These are phyloP conservation scores for Galagoides demidoff DNA, from an alignment of 2,797 vertebrate species.

Conservation along the genomic window DNA sequence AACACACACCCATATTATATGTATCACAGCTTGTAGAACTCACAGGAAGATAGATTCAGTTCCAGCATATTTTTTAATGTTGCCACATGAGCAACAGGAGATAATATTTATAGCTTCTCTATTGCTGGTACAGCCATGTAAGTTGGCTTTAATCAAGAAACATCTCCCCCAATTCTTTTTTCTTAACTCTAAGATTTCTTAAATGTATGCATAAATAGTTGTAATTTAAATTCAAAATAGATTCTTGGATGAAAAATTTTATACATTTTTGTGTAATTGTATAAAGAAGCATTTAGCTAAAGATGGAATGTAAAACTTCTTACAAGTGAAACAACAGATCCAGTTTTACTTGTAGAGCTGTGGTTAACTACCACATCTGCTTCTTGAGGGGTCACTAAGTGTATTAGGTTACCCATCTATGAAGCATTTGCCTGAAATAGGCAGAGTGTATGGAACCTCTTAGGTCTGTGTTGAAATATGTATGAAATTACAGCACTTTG, in stretches of 20 bases:
- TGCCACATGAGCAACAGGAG: constrained; percentile 33
- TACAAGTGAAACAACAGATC: constrained; percentile 21
- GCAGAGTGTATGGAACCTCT: constrained; percentile 57
- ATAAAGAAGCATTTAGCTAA: constrained; percentile 46
- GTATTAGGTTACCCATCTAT: constrained; percentile 47
- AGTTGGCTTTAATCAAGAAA: constrained; percentile 59
- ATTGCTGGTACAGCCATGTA: not conserved
- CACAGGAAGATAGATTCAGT: constrained; percentile 41
- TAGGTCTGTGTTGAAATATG: constrained; percentile 71
- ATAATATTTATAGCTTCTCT: constrained; percentile 64
- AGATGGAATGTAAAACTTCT: constrained; percentile 51
- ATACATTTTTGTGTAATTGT: constrained; percentile 26
- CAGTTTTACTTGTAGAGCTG: constrained; percentile 39
- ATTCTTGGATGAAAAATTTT: constrained; percentile 47
- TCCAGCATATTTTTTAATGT: constrained; percentile 55
- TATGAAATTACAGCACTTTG: constrained; percentile 69
- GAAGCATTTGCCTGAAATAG: constrained; percentile 31
- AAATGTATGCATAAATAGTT: not conserved
- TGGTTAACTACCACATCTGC: not conserved
- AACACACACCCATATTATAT: not conserved
- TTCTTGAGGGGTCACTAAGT: constrained; percentile 10
- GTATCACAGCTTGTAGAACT: not conserved
- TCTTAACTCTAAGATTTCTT: constrained; percentile 29
- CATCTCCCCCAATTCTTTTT: not conserved
- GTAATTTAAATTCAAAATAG: constrained; percentile 64